These are phyloP conservation scores for Hemicrepidius hirtus DNA, from an alignment of 2,888 invertebrate genomes.

Conservation along the genomic window DNA sequence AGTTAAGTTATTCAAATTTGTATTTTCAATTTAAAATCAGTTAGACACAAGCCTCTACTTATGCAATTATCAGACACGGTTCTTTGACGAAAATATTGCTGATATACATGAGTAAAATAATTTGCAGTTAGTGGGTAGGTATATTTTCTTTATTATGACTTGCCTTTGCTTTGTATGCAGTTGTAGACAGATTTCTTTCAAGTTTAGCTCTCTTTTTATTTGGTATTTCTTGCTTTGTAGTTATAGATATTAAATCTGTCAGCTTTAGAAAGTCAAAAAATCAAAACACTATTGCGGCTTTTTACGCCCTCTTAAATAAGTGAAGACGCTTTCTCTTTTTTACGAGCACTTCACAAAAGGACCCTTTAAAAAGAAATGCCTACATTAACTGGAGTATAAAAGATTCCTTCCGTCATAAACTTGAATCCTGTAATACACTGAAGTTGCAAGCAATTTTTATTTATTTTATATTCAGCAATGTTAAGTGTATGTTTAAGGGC, in stretches of 20 bases:
- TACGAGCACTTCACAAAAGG: constrained; percentile 11
- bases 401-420: neutral
- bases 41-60: no score
- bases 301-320: constrained; percentile 14
- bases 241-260: constrained; percentile 22
- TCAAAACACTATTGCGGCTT: constrained; percentile 28
- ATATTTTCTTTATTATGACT: no score
- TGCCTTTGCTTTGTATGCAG: constrained; percentile 8
- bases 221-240: constrained; percentile 13
- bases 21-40: no score
- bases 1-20: no score
- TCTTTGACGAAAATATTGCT: no score
- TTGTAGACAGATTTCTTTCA: constrained; percentile 10
- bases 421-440: no score
- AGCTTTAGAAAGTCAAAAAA: constrained; percentile 31
- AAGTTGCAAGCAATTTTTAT: no score
- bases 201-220: constrained; percentile 31
- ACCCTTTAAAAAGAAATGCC: constrained; percentile 1
- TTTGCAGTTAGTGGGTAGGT: no score
- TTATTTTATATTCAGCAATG: no score
- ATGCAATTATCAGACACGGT: no score
- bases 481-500: no score
- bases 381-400: neutral
- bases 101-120: no score
- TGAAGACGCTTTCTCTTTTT: constrained; percentile 14